A percentile compares a stretch with the other conserved stretches of the same genome.
These are phyloP conservation scores for Odontamblyopus lacepedii DNA, from an alignment of 2,797 vertebrate species.

Conservation along the genomic window DNA sequence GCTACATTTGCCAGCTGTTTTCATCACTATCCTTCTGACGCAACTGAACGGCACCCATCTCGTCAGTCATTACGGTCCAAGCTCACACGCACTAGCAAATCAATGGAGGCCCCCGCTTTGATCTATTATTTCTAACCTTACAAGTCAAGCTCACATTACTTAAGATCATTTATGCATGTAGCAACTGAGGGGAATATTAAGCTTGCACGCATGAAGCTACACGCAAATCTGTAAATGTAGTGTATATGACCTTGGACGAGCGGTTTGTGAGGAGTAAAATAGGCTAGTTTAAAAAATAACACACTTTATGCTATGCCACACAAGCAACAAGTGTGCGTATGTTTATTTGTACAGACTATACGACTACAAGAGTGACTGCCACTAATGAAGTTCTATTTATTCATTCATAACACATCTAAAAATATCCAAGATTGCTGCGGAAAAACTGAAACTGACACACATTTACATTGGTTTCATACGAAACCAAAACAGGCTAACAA, in stretches of 20 bases:
- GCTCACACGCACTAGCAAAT: constrained; percentile 60
- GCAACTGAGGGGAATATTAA: constrained; percentile 45
- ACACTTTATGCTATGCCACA: too few species aligned
- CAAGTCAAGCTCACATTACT: constrained; percentile 51
- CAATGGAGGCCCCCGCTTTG: constrained; percentile 57
- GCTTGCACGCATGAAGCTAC: constrained; percentile 12
- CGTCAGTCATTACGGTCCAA: constrained; percentile 58
- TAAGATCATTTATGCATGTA: constrained; percentile 63
- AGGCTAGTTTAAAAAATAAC: not conserved
- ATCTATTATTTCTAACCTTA: constrained; percentile 71
- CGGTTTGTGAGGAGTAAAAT: constrained; percentile 16
- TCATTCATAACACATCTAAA: too few species aligned
- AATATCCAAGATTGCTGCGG: too few species aligned
- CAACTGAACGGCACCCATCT: constrained; percentile 56
- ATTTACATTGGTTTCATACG: too few species aligned
- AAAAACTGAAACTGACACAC: too few species aligned
- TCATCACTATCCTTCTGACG: constrained; percentile 68
- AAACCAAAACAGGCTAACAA: too few species aligned
- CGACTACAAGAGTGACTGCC: too few species aligned
- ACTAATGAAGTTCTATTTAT: too few species aligned
- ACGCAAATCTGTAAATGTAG: constrained; percentile 21
- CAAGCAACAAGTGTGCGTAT: not conserved
- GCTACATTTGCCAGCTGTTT: constrained; percentile 63
- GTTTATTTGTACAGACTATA: not conserved
- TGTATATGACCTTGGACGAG: constrained; percentile 33